Conservation (phyloP, 2,888 invertebrate genomes). For the Nudaria mundana region DNA sequence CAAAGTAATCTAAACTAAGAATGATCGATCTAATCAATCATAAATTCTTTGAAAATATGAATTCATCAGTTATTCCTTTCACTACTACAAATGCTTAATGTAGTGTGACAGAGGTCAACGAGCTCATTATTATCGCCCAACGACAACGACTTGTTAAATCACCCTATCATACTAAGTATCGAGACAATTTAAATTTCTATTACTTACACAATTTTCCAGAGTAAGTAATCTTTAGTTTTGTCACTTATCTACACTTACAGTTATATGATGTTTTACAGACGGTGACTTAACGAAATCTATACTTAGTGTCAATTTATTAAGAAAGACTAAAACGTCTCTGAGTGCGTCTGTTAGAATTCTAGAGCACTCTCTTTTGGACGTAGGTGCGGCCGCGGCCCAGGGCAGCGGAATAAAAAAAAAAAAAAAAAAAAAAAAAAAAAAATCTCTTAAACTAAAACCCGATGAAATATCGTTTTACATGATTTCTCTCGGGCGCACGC, state of each 20-base stretch:
- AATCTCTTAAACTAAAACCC: too few relatives aligned
- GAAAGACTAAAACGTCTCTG: too few relatives aligned
- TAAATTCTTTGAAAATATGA: constrained; percentile 8
- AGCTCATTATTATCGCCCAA: constrained; percentile 45
- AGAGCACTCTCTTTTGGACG: too few relatives aligned
- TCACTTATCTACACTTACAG: background rate
- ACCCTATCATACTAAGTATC: constrained; percentile 32
- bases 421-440: too few relatives aligned
- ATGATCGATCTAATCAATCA: background rate
- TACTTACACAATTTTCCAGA: constrained; percentile 8
- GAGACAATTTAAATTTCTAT: constrained; percentile 32
- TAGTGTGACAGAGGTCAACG: constrained; percentile 52
- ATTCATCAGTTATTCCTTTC: constrained; percentile 38
- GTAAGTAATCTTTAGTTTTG: background rate
- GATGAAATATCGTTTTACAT: constrained; percentile 54
- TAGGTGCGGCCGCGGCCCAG: too few relatives aligned
- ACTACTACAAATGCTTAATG: constrained; percentile 45
- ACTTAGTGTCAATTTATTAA: too few relatives aligned
- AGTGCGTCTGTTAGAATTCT: too few relatives aligned
- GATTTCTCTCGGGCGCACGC: constrained; percentile 64
- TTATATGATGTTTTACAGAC: constrained; percentile 1
- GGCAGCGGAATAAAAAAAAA: too few relatives aligned
- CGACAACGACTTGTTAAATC: constrained; percentile 41
- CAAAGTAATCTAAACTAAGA: too few relatives aligned
- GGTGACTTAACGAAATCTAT: too few relatives aligned